Percentiles rank a stretch among this genome's conserved stretches.
These are phyloP conservation scores for Leiothrix lutea DNA, from an alignment of 2,113 vertebrate genomes.

Conservation along the genomic window DNA sequence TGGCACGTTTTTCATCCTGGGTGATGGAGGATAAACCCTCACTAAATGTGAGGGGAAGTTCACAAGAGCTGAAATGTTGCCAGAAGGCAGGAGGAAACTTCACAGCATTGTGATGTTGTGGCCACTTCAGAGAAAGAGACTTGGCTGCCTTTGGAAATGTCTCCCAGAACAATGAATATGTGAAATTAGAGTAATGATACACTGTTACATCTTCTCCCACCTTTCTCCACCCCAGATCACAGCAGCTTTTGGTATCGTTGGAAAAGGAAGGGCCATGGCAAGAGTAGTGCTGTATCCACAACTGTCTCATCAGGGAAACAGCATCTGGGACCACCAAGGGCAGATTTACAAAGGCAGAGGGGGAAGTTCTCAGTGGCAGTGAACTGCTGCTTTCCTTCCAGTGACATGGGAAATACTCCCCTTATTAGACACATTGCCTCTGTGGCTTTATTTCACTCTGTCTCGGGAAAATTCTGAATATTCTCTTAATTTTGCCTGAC, in stretches of 20 bases:
- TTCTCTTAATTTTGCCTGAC: background rate
- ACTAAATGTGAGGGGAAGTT: background rate
- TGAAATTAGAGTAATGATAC: background rate
- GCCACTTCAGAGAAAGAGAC: background rate
- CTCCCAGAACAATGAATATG: background rate
- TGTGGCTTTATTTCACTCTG: background rate
- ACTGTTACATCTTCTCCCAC: background rate
- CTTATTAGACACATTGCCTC: background rate
- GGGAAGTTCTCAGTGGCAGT: background rate
- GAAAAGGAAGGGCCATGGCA: background rate
- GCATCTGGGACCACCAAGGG: background rate
- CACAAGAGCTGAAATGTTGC: background rate
- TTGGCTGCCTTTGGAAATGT: background rate
- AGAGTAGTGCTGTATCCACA: rapidly evolving
- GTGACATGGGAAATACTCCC: background rate
- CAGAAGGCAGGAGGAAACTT: background rate
- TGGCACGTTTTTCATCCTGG: background rate
- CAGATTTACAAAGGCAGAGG: background rate
- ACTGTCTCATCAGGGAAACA: background rate
- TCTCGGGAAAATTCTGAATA: background rate
- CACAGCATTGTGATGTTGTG: background rate
- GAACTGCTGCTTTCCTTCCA: background rate
- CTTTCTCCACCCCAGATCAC: background rate
- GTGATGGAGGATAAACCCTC: background rate
- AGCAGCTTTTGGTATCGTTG: rapidly evolving